These are phyloP conservation scores for Drosophila elegans DNA, from an alignment of 1,140 invertebrate genomes.

Conservation along the genomic window DNA sequence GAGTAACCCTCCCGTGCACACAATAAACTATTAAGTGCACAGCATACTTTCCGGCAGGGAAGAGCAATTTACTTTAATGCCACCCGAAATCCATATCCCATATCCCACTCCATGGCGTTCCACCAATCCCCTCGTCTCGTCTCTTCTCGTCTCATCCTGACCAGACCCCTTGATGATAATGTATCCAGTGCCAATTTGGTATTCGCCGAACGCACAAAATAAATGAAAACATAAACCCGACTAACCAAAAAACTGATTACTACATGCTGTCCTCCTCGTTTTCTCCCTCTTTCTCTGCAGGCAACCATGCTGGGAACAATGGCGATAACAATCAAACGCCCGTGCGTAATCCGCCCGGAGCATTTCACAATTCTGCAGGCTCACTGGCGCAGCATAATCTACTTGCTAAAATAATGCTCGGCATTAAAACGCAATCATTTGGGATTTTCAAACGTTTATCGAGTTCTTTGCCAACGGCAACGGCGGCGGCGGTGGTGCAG, in stretches of 20 bases:
- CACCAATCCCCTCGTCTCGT: neutral
- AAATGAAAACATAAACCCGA: conserved; percentile 80
- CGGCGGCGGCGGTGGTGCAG: neutral
- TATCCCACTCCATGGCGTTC: neutral
- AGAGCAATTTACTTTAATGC: conserved; percentile 63
- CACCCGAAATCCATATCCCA: conserved; percentile 4
- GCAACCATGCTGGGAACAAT: conserved; percentile 75
- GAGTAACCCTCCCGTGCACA: conserved; percentile 8
- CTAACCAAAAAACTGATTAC: conserved; percentile 81
- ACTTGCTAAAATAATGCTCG: conserved; percentile 83
- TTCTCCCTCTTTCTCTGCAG: conserved; percentile 36
- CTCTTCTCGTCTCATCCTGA: neutral
- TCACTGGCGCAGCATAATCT: conserved; percentile 84
- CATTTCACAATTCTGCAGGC: conserved; percentile 84
- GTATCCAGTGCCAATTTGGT: conserved; percentile 59
- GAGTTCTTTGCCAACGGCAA: conserved; percentile 71
- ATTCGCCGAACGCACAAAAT: conserved; percentile 64
- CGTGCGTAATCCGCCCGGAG: conserved; percentile 85
- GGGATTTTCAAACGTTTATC: conserved; percentile 85
- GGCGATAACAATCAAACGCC: conserved; percentile 84
- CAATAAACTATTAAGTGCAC: conserved; percentile 64
- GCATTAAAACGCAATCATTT: conserved; percentile 85
- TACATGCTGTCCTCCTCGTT: conserved; percentile 24
- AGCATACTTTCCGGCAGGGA: conserved; percentile 39
- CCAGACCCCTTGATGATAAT: conserved; percentile 29